phyloP scores from a whole-genome alignment of 2,113 vertebrate species.

The Chelonoidis abingdonii region DNA sequence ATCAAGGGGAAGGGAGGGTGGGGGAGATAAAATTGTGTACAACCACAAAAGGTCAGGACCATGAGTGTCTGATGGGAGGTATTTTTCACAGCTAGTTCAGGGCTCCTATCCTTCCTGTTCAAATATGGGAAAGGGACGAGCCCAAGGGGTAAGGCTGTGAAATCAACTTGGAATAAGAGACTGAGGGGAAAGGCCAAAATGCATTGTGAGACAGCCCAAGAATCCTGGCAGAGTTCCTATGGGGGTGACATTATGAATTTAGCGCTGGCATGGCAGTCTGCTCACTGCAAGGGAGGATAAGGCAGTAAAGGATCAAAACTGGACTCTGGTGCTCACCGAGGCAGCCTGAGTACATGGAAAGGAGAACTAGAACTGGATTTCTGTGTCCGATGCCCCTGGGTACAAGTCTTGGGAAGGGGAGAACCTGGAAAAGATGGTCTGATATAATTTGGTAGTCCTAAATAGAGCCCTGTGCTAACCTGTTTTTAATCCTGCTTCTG shows the following conservation, averaged over 20 bases:
- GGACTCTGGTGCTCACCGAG: too few relatives aligned
- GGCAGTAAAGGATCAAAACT: neutral
- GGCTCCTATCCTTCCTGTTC: neutral
- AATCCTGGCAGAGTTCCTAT: neutral
- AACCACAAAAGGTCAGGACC: neutral
- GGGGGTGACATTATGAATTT: neutral
- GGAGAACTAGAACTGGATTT: too few relatives aligned
- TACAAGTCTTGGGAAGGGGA: neutral
- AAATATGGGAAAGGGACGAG: neutral
- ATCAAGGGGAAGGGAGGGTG: neutral
- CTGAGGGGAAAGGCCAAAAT: too few relatives aligned
- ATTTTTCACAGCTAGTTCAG: fast-evolving
- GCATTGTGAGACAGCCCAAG: neutral
- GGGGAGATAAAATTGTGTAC: fast-evolving
- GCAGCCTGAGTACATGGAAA: too few relatives aligned
- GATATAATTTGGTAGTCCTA: neutral
- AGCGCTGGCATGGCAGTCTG: neutral
- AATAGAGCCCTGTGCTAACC: neutral
- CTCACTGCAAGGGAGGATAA: neutral
- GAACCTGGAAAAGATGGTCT: neutral
- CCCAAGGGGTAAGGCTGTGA: neutral
- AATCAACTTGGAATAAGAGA: neutral
- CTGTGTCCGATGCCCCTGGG: neutral
- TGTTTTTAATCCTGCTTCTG: neutral
- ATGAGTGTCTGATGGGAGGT: fast-evolving